These are phyloP conservation scores for Ceratina australensis DNA, from an alignment of 1,140 invertebrate species.

Conservation along the genomic window DNA sequence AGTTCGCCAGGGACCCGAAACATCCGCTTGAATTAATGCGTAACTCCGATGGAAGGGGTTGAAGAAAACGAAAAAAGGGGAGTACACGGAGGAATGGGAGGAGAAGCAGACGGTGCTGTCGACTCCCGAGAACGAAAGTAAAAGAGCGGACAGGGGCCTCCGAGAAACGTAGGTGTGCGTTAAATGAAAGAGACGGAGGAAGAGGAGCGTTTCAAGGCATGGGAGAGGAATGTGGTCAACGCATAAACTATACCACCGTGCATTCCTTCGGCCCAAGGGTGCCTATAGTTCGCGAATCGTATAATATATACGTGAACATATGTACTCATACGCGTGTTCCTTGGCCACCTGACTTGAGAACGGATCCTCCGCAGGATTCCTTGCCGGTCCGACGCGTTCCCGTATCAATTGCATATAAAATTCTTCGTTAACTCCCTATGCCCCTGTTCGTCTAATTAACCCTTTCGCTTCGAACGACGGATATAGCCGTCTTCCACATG, in stretches of 20 bases:
- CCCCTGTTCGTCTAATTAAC: not conserved
- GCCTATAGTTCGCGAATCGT: constrained; percentile 71
- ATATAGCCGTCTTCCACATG: constrained; percentile 7
- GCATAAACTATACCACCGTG: constrained; percentile 77
- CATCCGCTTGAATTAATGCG: constrained; percentile 34
- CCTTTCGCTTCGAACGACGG: not conserved
- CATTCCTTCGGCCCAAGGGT: constrained; percentile 72
- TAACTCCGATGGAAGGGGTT: constrained; percentile 13
- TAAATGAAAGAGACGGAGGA: constrained; percentile 70
- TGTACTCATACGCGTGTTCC: constrained; percentile 5
- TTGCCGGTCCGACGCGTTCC: not conserved
- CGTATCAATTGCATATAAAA: not conserved
- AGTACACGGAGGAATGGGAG: not conserved
- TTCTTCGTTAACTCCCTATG: not conserved
- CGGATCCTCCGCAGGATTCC: constrained; percentile 16
- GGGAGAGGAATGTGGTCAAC: constrained; percentile 78
- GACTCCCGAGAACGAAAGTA: constrained; percentile 58
- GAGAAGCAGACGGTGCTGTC: not conserved
- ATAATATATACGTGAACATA: constrained; percentile 41
- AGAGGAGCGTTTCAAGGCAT: constrained; percentile 74
- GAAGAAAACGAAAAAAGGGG: not conserved
- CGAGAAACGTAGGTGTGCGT: constrained; percentile 67
- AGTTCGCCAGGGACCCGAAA: constrained; percentile 16
- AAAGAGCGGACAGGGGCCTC: constrained; percentile 45
- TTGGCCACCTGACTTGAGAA: constrained; percentile 32